phyloP scores from a whole-genome alignment of 1,140 invertebrate species.

The Carcinoscorpius rotundicauda region DNA sequence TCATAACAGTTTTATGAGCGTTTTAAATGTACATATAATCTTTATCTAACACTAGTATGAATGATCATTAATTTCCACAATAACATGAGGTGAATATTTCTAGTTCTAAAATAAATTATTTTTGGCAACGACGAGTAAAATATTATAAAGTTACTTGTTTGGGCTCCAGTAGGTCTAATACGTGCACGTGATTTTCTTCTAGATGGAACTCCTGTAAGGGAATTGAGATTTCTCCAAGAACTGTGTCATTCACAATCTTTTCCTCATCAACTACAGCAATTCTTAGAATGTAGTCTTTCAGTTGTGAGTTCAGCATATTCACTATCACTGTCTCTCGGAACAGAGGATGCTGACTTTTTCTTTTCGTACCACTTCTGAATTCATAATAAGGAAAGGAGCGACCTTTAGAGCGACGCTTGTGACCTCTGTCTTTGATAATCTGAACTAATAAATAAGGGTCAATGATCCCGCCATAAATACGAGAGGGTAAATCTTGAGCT shows the following conservation, averaged over 20 bases:
- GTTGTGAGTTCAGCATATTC: slow-evolving; percentile 20
- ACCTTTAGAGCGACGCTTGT: slow-evolving; percentile 15
- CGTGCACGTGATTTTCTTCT: slow-evolving; percentile 3
- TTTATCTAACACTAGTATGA: too few species aligned
- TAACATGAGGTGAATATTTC: too few species aligned
- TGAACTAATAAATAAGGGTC: slow-evolving; percentile 21
- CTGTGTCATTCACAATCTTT: slow-evolving; percentile 26
- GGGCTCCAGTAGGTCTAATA: slow-evolving; percentile 18
- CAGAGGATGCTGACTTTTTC: slow-evolving; percentile 21
- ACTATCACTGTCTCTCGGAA: slow-evolving; percentile 24
- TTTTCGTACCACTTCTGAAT: slow-evolving; percentile 22
- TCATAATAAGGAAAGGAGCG: slow-evolving; percentile 11
- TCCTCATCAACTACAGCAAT: slow-evolving; percentile 25
- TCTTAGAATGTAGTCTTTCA: slow-evolving; percentile 22
- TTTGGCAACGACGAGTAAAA: too few species aligned
- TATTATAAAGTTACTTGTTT: slow-evolving; percentile 12
- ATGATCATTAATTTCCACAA: too few species aligned
- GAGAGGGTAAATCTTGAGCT: slow-evolving; percentile 19
- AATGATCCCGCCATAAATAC: slow-evolving; percentile 21
- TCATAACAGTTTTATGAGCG: too few species aligned
- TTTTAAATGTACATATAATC: too few species aligned
- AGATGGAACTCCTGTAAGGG: slow-evolving; percentile 15
- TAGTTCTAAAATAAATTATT: too few species aligned
- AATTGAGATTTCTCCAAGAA: slow-evolving; percentile 23
- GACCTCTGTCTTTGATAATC: slow-evolving; percentile 12